Percentiles rank a stretch among this genome's conserved stretches.
Conservation (phyloP, 2,888 invertebrate species). For the Eupithecia dodoneata region DNA sequence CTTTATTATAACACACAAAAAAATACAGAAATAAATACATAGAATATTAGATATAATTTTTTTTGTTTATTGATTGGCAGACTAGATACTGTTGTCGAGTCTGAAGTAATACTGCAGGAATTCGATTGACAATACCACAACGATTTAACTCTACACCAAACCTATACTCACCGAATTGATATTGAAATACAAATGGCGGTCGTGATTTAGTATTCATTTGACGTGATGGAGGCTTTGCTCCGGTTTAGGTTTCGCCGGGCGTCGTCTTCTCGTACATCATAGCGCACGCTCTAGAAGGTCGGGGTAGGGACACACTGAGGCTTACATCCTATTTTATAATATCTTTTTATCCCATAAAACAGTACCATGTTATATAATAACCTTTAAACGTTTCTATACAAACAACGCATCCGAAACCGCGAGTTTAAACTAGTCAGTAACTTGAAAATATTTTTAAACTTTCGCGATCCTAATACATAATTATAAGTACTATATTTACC, state of each 20-base stretch:
- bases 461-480: too few species aligned
- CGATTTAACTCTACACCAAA: neutral
- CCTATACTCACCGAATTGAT: slow-evolving; percentile 61
- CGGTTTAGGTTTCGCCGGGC: slow-evolving; percentile 83
- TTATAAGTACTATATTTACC: too few species aligned
- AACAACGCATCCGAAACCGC: too few species aligned
- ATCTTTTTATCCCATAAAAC: too few species aligned
- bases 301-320: slow-evolving; percentile 51
- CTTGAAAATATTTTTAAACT: too few species aligned
- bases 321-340: neutral
- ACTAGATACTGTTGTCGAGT: neutral
- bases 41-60: too few species aligned
- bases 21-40: too few species aligned
- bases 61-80: neutral
- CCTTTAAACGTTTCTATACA: too few species aligned
- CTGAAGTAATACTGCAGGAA: neutral
- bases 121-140: neutral
- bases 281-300: slow-evolving; percentile 71
- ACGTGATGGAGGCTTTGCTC: slow-evolving; percentile 81
- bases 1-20: too few species aligned
- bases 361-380: too few species aligned
- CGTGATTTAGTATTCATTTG: slow-evolving; percentile 84
- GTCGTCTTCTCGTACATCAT: slow-evolving; percentile 83
- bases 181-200: slow-evolving; percentile 82
- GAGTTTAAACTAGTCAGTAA: too few species aligned